Evolutionary conservation across 2,888 invertebrate species (phyloP), one percentile per base, ranked within the genome.

Genomic region (Serripes groenlandicus): DNA sequence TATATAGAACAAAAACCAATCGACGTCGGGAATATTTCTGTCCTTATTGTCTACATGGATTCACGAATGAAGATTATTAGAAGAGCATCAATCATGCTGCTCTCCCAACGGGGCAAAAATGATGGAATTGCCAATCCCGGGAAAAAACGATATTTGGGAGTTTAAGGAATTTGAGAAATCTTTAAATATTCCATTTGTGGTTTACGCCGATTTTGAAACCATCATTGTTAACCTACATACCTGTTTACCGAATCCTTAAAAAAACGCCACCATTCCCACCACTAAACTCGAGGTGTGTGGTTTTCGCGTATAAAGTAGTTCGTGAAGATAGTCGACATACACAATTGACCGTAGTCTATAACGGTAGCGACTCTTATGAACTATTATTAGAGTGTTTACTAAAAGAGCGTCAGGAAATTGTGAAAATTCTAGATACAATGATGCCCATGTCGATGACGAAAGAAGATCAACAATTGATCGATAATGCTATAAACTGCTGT

Each of bases 191-290:
- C 72, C 77, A 1, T 82, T 82, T 49, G 81, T 78, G 0, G 74
- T 81, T 2, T 81, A 81, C 56, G 82, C 82, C 7, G 82, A 82
- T 58, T 78, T 78, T 66, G 75, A 82, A 32, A 82, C 75, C 7
- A 15, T 78, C 18, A 75, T 70, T 42, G 34, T 32, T 26, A 78
- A 75, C 54, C 1, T 82, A 26, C 42, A 75, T 35, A 23, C 74
- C 15, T 78, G 78, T 60, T 23, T 34, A 42, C 73, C 81, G 1
- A 74, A 81, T 64, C 81, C 77, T 0, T 28, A 78, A 0, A 34
- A 26, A n/a, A 76, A 70, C 3, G 11, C 42, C 34, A 74, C 42
- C 23, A 62, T 62, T 5, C 60, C 66, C 1, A 74, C 52, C 9
- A 76, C 69, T 23, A 72, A 75, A 72, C 64, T 83, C 11, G 78